Base-by-base conservation (phyloP, 2,888 invertebrate species). In the Scaptomyza cyrtandrae region DNA sequence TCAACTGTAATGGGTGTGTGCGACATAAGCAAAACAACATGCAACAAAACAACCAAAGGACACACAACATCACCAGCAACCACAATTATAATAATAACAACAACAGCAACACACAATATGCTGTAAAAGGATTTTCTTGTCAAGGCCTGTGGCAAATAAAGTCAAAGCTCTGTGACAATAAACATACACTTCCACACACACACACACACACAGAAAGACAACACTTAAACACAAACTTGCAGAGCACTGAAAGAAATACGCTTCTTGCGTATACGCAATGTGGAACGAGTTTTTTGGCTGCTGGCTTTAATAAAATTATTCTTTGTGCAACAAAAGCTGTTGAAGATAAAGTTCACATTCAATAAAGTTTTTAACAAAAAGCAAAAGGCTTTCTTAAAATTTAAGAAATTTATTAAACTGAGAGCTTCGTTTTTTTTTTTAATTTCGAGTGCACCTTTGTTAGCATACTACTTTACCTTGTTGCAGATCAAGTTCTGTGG, bases 121-220 rank as follows among this genome's bases (percentile, higher is more conserved):
- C 56, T 65, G 80, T 88, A 85, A 85, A 85, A 85, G 85, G 85
- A 85, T 85, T 85, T 85, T 67, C 88, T 86, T 85, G 88, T 85
- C 72, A 68, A 58, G 54, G 78, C 78, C 78, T 68, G 48, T 68
- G 54, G 75, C 80, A 67, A 66, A 71, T 63, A 66, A 69, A 83
- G 70, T 78, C 76, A 78, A 79, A 67, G 59, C 67, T 54, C 59
- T 71, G 44, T 60, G 63, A 69, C 65, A 67, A 66, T 39, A 62
- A 45, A 57, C 41, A 60, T n/a, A 58, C 44, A 57, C 19, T 19
- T 16, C 57, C 16, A 46, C 41, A 60, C 16, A 58, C 59, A 60
- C 16, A 46, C 41, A 60, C 16, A 58, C 59, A 63, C 52, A 70
- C 49, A 59, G 35, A 57, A 50, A 63, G 14, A 53, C 35, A 44